Percentiles rank a stretch among this genome's conserved stretches.
phyloP scores from a whole-genome alignment of 1,140 invertebrate genomes.

The Euura saliciscinereae region DNA sequence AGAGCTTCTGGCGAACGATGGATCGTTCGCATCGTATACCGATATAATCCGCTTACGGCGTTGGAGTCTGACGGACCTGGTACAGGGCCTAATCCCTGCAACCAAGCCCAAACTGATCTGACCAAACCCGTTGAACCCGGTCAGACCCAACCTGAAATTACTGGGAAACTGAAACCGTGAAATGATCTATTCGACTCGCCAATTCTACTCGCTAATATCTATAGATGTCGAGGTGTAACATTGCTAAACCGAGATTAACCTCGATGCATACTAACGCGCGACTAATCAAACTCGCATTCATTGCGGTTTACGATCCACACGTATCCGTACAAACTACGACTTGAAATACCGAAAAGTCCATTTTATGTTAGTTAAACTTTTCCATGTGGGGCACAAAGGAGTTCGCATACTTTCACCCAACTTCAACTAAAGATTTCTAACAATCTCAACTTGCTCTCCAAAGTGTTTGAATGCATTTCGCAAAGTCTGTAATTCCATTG shows the following conservation, averaged over 20 bases:
- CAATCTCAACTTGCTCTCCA: neutral
- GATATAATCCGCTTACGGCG: conserved; percentile 36
- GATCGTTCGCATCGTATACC: neutral
- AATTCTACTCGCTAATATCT: conserved; percentile 5
- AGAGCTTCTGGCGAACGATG: neutral
- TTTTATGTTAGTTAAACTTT: neutral
- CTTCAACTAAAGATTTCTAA: neutral
- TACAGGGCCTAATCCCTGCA: conserved; percentile 28
- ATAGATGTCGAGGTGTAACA: neutral
- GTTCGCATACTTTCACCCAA: neutral
- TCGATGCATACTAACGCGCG: neutral
- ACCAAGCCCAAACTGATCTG: conserved; percentile 9
- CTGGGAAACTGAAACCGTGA: conserved; percentile 1
- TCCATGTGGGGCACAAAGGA: neutral
- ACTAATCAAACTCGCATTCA: neutral
- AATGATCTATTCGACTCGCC: conserved; percentile 2
- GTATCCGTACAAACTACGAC: neutral
- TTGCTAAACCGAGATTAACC: conserved; percentile 6
- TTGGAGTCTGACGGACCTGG: conserved; percentile 22
- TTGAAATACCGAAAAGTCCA: neutral
- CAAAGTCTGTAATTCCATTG: neutral
- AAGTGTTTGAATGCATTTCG: neutral
- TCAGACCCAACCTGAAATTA: neutral
- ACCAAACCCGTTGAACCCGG: neutral
- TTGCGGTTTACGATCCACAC: neutral